A percentile compares a stretch with the other conserved stretches of the same genome.
phyloP scores from a whole-genome alignment of 2,797 vertebrate genomes.

The Sebastes trivittatus region DNA sequence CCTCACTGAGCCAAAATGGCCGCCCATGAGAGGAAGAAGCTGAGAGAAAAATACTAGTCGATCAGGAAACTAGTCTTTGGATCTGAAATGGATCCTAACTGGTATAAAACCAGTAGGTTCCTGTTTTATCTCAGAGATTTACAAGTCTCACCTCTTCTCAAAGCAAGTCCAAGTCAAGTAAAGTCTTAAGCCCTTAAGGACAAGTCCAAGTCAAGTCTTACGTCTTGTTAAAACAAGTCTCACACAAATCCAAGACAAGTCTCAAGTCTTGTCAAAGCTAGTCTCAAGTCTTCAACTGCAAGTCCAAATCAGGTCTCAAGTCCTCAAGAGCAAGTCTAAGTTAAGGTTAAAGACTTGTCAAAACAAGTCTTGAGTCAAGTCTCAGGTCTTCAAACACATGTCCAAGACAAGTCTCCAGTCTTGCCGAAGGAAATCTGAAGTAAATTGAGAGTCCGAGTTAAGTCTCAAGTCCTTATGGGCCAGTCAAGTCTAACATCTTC shows the following conservation, averaged over 20 bases:
- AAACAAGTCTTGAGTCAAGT: not conserved
- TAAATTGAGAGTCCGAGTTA: not conserved
- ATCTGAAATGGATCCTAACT: slow-evolving; percentile 6
- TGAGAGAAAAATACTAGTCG: not conserved
- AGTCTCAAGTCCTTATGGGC: not conserved
- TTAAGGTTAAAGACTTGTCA: too few species aligned
- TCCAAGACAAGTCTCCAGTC: not conserved
- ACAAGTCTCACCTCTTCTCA: not conserved
- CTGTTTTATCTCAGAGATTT: not conserved
- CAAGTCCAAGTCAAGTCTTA: not conserved
- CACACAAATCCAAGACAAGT: not conserved
- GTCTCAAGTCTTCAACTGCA: not conserved
- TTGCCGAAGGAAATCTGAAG: too few species aligned
- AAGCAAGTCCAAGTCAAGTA: not conserved
- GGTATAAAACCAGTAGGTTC: not conserved
- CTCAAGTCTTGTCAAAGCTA: not conserved
- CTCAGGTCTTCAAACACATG: not conserved
- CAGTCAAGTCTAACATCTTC: not conserved
- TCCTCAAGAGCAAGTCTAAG: not conserved
- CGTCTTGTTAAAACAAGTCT: not conserved
- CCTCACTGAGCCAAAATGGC: not conserved
- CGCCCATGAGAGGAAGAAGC: slow-evolving; percentile 22
- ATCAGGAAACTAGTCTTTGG: not conserved
- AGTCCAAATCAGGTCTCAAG: not conserved
- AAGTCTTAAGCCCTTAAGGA: not conserved